Evolutionary conservation across 2,113 vertebrate genomes (phyloP), one percentile per base, ranked within the genome.

Genomic region (Pelusios castaneus): DNA sequence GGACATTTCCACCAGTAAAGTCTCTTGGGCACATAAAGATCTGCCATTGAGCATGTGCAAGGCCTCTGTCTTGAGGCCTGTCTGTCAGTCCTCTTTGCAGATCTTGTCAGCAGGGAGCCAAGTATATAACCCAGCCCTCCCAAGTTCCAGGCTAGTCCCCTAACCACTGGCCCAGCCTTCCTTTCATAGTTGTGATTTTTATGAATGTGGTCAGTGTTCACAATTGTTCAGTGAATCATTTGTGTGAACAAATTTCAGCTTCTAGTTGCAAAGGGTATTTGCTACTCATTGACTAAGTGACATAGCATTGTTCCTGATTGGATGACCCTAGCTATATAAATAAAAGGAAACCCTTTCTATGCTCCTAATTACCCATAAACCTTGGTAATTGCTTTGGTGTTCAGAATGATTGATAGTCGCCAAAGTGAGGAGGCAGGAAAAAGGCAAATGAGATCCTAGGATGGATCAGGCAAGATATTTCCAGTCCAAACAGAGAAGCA

Each of bases 121-220:
- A 54, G 55, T 79, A 67, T 25, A 10, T 55, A 76, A 45, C 24
- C 82, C 86, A 86, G 81, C 45, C 31, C 87, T 78, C 84, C n/a
- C 49, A 70, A n/a, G 63, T 70, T 38, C 34, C 16, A n/a, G 16
- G n/a, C 7, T 70, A 11, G 17, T n/a, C 8, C 17, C 31, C n/a
- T 70, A 70, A 70, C 63, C 63, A 8, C 5, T 10, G 63, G 63
- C 17, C 34, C 34, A 67, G 7, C 63, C 19, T 38, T 70, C n/a
- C 63, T n/a, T 17, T 60, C n/a, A n/a, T 34, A 60, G 58, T 31
- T 70, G 63, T 70, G 63, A 38, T 17, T 70, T 70, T 16, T 70
- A 21, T 70, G 34, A 70, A 70, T 70, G 34, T 38, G 19, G 34
- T 17, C 63, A 70, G n/a, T n/a, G n/a, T 70, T 70, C 38, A 34